Percentiles rank a stretch among this genome's conserved stretches.
These are phyloP conservation scores for Montifringilla adamsi DNA, from an alignment of 2,113 vertebrate species.

Conservation along the genomic window DNA sequence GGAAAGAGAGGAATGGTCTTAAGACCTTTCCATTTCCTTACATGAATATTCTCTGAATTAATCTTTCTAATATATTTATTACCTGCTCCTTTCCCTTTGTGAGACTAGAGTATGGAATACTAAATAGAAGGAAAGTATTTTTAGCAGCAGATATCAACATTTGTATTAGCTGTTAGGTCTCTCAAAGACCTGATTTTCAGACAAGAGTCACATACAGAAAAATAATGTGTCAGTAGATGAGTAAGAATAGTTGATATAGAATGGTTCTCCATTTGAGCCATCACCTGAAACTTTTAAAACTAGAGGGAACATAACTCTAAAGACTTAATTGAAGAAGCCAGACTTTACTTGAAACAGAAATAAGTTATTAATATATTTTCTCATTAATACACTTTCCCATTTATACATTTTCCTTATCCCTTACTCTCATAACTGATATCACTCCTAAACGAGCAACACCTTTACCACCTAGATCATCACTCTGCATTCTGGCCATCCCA, in stretches of 20 bases:
- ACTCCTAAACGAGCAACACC: accelerated
- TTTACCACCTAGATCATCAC: background rate
- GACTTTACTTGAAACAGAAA: background rate
- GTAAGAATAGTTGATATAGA: background rate
- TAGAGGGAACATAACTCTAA: background rate
- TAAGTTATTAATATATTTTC: background rate
- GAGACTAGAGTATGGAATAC: background rate
- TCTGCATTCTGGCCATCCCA: background rate
- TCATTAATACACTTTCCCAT: background rate
- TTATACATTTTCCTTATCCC: background rate
- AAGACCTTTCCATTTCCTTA: background rate
- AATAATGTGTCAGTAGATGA: accelerated
- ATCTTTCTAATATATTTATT: background rate
- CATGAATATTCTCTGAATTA: background rate
- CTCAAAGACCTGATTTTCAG: background rate
- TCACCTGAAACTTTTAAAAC: background rate
- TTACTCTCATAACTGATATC: background rate
- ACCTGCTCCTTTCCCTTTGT: background rate
- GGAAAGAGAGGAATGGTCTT: background rate
- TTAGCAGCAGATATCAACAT: background rate
- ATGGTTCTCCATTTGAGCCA: background rate
- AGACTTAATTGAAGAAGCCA: background rate
- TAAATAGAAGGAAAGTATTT: background rate
- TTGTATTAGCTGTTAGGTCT: background rate
- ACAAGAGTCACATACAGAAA: background rate